Evolutionary conservation across 2,113 vertebrate genomes (phyloP), one percentile per base, ranked within the genome.

Genomic region (Atrichornis clamosus): DNA sequence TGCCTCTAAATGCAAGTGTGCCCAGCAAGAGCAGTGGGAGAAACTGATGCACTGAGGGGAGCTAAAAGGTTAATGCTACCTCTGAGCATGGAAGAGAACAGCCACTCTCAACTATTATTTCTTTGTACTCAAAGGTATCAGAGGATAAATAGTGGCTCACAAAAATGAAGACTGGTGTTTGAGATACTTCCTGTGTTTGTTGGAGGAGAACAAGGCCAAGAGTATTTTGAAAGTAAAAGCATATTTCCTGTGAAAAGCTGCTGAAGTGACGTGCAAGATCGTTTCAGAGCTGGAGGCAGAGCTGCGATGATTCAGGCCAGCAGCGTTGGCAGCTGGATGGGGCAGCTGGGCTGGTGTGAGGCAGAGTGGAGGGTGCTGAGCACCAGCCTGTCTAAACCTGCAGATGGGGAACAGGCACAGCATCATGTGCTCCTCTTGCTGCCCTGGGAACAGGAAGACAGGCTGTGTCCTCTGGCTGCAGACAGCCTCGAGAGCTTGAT

Each of bases 201-300:
- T 86, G 73, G 37, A 75, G 60, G 62, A 84, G 73, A 87, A 81
- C 60, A 53, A 84, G 90, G 58, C 69, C 79, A 52, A 44, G 69
- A 70, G 50, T 46, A 73, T 93, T 85, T 85, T 94, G 91, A 96
- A 97, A 97, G 95, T 94, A 94, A 95, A 91, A 94, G 55, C 91
- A 8, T 78, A 84, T 93, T 95, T 96, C 95, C 95, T 91, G 93
- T 84, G 56, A 79, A 84, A 90, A 94, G 58, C 69, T 94, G 80
- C 68, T 64, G 83, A 80, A 74, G 60, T 41, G 68, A 85, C 67
- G 65, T 73, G 35, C 0, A 1, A 77, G 64, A 30, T 75, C 1
- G 20, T 62, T 95, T 46, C 3, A 10, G 90, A 63, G 74, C 89
- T 26, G 65, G 56, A 91, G 84, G 39, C 67, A 33, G 16, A 35